Evolutionary conservation across 2,888 invertebrate species (phyloP), one percentile per base, ranked within the genome.

Genomic region (Cerceris ruficornis): DNA sequence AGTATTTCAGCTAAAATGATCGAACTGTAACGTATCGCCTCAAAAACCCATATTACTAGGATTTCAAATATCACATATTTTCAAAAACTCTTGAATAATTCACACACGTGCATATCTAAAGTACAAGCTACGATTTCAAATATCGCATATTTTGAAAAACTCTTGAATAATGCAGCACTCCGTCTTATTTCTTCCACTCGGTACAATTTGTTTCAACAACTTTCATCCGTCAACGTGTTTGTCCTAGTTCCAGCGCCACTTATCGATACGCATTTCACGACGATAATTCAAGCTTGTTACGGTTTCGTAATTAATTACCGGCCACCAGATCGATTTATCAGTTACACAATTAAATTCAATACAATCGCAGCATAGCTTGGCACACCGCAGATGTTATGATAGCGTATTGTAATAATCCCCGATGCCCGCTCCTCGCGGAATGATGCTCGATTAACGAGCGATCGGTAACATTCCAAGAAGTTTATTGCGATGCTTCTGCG

Each of bases 221-320:
- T 60, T 66, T 59, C 71, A 71, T 54, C 62, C 59, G 64, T 54
- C 60, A 68, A 75, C 64, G 65, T 50, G 58, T 59, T 65, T 70
- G 66, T 54, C 66, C 52, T 62, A 66, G 69, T 73, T 65, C 46
- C 11, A 60, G 60, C 66, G 57, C 46, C 43, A 67, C 67, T 70
- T 75, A 77, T 75, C 77, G 43, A 58, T 68, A 67, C 62, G 68
- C 64, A 64, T 76, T 78, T 76, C 52, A 60, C 57, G 70, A 75
- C 46, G 60, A 68, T 75, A 78, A 71, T 71, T 75, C 57, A 67
- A 62, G 75, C 71, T 43, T 61, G 68, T 68, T 64, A 71, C 59
- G 68, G 68, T 68, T 71, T 71, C 55, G 67, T 73, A 77, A 77
- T 77, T 78, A 78, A 78, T 78, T 76, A 74, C 46, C 43, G 57